Evolutionary conservation across 2,113 vertebrate species (phyloP).

Genomic region (Amazona vittata): DNA sequence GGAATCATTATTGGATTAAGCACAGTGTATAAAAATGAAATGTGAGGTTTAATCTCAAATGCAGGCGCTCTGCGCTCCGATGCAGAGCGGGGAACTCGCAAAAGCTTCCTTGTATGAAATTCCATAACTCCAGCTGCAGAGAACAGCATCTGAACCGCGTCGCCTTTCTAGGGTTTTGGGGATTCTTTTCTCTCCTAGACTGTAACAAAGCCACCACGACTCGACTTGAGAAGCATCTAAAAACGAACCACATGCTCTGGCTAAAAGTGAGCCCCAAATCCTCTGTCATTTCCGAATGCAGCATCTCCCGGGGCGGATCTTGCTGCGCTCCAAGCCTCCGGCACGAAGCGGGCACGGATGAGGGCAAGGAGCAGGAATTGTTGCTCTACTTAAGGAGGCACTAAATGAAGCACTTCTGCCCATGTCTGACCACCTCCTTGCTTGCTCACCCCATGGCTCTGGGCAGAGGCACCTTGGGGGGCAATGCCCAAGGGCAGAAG

Average conservation of each 20-base stretch:
- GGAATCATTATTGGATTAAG: conserved; percentile 98
- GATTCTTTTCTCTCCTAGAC: background rate
- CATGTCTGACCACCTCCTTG: rapidly evolving
- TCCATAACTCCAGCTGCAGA: background rate
- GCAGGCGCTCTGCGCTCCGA: background rate
- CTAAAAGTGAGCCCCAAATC: conserved; percentile 30
- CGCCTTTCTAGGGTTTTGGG: background rate
- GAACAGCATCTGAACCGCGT: background rate
- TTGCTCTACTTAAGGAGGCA: background rate
- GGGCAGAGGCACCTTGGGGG: background rate
- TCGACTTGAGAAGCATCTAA: background rate
- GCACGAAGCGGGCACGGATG: background rate
- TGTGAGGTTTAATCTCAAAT: conserved; percentile 87
- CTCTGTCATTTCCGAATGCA: background rate
- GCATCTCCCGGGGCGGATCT: background rate
- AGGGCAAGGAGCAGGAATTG: background rate
- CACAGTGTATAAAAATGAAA: conserved; percentile 92
- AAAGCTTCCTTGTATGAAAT: conserved; percentile 19
- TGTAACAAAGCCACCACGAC: rapidly evolving
- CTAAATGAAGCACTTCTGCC: background rate
- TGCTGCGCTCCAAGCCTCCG: rapidly evolving
- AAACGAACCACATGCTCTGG: background rate
- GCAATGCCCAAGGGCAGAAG: background rate
- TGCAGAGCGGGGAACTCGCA: background rate
- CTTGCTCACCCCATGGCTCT: background rate